Percentiles rank a stretch among this genome's conserved stretches.
phyloP scores from a whole-genome alignment of 2,797 vertebrate species.

The Odontamblyopus lacepedii region DNA sequence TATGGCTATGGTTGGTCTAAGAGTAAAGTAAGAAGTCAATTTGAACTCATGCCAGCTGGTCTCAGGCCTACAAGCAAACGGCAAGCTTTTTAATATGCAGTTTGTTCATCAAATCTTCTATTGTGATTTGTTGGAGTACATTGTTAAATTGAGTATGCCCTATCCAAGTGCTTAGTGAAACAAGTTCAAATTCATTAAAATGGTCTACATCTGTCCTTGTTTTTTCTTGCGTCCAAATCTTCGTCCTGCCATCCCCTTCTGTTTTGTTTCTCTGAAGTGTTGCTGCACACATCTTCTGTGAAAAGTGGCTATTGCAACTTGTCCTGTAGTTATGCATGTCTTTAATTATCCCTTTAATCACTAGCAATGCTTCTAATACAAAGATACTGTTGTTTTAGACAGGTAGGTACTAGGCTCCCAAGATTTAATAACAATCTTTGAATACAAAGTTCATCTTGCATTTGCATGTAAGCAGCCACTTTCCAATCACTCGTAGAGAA shows the following conservation, averaged over 20 bases:
- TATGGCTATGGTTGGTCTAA: constrained; percentile 63
- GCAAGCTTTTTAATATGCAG: constrained; percentile 12
- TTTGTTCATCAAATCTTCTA: constrained; percentile 14
- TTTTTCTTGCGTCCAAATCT: constrained; percentile 13
- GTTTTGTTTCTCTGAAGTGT: constrained; percentile 19
- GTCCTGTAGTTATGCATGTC: constrained; percentile 13
- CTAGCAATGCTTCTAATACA: constrained; percentile 34
- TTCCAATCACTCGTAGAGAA: constrained; percentile 44
- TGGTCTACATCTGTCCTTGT: constrained; percentile 14
- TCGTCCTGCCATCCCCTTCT: neutral
- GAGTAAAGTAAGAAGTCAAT: constrained; percentile 62
- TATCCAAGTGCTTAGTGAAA: constrained; percentile 47
- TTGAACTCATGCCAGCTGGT: constrained; percentile 69
- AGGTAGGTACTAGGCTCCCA: constrained; percentile 37
- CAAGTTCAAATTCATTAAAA: constrained; percentile 46
- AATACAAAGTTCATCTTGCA: constrained; percentile 42
- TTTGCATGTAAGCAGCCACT: constrained; percentile 52
- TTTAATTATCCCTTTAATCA: constrained; percentile 33
- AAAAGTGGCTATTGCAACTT: constrained; percentile 19
- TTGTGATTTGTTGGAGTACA: constrained; percentile 34
- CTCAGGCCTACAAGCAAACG: constrained; percentile 41
- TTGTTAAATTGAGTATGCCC: constrained; percentile 18
- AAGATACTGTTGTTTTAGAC: constrained; percentile 31
- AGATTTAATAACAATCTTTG: constrained; percentile 26
- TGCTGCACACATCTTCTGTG: constrained; percentile 17